Conservation (phyloP, 2,113 vertebrate species). For the Sterrhoptilus dennistouni region DNA sequence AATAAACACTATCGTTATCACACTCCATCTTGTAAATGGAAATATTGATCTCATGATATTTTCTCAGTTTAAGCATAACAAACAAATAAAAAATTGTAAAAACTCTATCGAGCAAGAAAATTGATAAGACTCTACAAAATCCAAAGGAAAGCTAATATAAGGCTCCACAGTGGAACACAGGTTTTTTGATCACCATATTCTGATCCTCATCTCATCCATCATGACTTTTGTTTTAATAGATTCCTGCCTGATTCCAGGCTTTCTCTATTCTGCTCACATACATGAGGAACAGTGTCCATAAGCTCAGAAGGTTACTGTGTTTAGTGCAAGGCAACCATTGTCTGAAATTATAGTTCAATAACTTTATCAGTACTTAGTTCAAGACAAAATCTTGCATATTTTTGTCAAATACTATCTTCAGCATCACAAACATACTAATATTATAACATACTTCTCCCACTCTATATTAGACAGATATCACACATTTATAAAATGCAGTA, state of each 20-base stretch:
- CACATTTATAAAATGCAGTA: background rate
- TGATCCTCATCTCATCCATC: background rate
- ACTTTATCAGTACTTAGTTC: background rate
- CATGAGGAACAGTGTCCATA: accelerated
- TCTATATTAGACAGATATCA: background rate
- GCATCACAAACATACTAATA: background rate
- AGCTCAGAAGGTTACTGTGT: background rate
- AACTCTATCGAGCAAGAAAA: background rate
- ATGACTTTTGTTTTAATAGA: background rate
- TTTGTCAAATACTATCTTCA: background rate
- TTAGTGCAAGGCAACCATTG: background rate
- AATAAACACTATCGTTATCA: background rate
- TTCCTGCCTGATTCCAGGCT: background rate
- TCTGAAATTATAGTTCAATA: background rate
- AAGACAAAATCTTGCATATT: background rate
- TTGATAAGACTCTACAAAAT: background rate
- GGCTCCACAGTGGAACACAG: background rate
- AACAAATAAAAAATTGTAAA: background rate
- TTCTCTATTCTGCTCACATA: background rate
- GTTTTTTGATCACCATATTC: background rate
- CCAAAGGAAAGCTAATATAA: background rate
- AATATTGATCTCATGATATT: background rate
- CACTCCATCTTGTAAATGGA: background rate
- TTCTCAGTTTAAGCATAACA: background rate
- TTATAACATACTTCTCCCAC: background rate